Evolutionary conservation across 2,888 invertebrate species (phyloP).

Genomic region (Volucella inflata): DNA sequence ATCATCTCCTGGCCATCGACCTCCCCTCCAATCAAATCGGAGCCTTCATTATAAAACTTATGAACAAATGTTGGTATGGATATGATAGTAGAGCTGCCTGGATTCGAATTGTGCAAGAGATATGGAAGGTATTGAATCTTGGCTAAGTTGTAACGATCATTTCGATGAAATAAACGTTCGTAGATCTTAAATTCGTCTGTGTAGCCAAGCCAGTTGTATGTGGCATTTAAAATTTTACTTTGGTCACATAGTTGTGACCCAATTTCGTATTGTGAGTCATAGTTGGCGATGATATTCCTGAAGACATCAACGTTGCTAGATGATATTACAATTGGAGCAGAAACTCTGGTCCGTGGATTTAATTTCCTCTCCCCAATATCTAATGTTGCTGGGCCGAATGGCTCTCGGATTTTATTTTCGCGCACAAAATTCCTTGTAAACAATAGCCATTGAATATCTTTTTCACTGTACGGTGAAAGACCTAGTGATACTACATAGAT

Average conservation of each 20-base stretch:
- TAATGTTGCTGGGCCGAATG: constrained; percentile 88
- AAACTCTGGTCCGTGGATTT: constrained; percentile 95
- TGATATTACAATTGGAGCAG: constrained; percentile 95
- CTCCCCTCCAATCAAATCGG: constrained; percentile 93
- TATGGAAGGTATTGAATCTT: constrained; percentile 96
- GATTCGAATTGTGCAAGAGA: constrained; percentile 94
- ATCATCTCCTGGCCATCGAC: constrained; percentile 95
- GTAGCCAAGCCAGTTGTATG: constrained; percentile 96
- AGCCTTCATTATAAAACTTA: constrained; percentile 88
- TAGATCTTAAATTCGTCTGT: constrained; percentile 90
- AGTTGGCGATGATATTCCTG: constrained; percentile 96
- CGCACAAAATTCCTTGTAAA: constrained; percentile 95
- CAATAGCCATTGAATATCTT: constrained; percentile 90
- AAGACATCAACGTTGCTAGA: constrained; percentile 95
- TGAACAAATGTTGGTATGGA: constrained; percentile 91
- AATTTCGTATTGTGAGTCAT: constrained; percentile 95
- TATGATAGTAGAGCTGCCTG: constrained; percentile 92
- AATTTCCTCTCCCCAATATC: constrained; percentile 86
- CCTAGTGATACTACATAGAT: constrained; percentile 94
- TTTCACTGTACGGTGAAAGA: constrained; percentile 93
- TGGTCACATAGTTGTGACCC: constrained; percentile 98
- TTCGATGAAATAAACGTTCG: constrained; percentile 91
- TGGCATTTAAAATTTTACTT: constrained; percentile 96
- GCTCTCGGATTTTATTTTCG: constrained; percentile 93
- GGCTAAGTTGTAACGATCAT: constrained; percentile 97